Conservation (phyloP, 2,888 invertebrate genomes). For the Leptinotarsa juncta region DNA sequence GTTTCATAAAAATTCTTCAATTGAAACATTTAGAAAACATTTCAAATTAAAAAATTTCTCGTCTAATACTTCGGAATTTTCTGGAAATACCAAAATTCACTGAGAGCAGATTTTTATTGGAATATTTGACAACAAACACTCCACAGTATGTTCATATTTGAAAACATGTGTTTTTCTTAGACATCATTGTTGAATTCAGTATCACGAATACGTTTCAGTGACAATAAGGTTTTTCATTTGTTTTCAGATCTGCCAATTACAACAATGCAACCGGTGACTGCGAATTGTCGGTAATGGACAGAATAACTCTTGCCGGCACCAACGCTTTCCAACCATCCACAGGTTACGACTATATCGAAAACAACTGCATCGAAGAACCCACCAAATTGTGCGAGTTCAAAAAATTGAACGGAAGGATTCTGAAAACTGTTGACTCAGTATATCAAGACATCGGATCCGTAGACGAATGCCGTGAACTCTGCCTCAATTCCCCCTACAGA, state of each 20-base stretch:
- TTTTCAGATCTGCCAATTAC: slow-evolving; percentile 88
- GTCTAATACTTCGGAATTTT: too few relatives aligned
- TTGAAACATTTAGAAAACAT: too few relatives aligned
- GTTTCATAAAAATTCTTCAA: too few relatives aligned
- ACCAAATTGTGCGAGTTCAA: slow-evolving; percentile 94
- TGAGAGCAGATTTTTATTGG: too few relatives aligned
- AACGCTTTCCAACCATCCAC: slow-evolving; percentile 73
- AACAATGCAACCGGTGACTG: slow-evolving; percentile 87
- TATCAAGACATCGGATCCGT: slow-evolving; percentile 89
- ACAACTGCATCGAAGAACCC: slow-evolving; percentile 94
- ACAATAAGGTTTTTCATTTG: slow-evolving; percentile 13
- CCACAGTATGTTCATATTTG: too few relatives aligned
- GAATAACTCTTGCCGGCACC: slow-evolving; percentile 87
- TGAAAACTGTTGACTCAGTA: slow-evolving; percentile 94
- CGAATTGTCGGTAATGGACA: slow-evolving; percentile 91
- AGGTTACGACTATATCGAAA: slow-evolving; percentile 86
- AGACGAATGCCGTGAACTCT: slow-evolving; percentile 89
- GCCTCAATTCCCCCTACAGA: slow-evolving; percentile 88
- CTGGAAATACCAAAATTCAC: too few relatives aligned
- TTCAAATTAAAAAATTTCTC: too few relatives aligned
- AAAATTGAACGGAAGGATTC: slow-evolving; percentile 85
- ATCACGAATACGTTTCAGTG: background rate
- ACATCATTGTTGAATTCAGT: background rate
- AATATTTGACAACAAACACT: too few relatives aligned
- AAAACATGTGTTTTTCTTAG: too few relatives aligned